Evolutionary conservation across 2,888 invertebrate genomes (phyloP).

Genomic region (Drosophila prostipennis): DNA sequence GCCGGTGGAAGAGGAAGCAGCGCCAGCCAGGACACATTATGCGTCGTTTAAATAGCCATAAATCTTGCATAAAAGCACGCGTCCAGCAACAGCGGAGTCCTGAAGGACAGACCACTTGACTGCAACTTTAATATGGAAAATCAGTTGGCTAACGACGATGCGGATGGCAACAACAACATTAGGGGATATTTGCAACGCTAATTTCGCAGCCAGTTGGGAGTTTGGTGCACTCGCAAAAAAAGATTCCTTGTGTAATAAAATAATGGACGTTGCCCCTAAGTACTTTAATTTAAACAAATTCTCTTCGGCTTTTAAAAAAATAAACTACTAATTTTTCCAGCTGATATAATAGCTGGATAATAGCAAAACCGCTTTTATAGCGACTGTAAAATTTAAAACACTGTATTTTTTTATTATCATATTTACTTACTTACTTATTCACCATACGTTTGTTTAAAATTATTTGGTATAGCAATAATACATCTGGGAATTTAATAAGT

Average conservation of each 20-base stretch:
- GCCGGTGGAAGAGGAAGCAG: constrained; percentile 45
- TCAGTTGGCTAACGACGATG: constrained; percentile 65
- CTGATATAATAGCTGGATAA: too few relatives aligned
- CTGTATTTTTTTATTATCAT: too few relatives aligned
- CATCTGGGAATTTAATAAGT: too few relatives aligned
- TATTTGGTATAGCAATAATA: too few relatives aligned
- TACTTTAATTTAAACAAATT: neutral
- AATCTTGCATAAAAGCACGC: constrained; percentile 80
- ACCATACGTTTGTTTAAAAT: too few relatives aligned
- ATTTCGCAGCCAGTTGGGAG: constrained; percentile 77
- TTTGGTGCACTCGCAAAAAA: constrained; percentile 29
- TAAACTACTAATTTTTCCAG: too few relatives aligned
- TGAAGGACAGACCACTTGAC: constrained; percentile 47
- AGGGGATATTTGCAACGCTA: constrained; percentile 82
- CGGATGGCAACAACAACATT: constrained; percentile 54
- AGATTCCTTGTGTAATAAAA: neutral
- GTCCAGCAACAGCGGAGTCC: constrained; percentile 41
- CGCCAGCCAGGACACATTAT: constrained; percentile 68
- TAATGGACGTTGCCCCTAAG: too few relatives aligned
- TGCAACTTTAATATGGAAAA: constrained; percentile 76
- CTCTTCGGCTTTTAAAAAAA: too few relatives aligned
- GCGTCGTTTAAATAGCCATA: constrained; percentile 82
- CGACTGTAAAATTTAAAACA: too few relatives aligned
- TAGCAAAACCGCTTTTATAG: too few relatives aligned
- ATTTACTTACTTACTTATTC: too few relatives aligned